Conservation (phyloP, 64 coral and sea anemone species). For the Exaiptasia diaphana region DNA sequence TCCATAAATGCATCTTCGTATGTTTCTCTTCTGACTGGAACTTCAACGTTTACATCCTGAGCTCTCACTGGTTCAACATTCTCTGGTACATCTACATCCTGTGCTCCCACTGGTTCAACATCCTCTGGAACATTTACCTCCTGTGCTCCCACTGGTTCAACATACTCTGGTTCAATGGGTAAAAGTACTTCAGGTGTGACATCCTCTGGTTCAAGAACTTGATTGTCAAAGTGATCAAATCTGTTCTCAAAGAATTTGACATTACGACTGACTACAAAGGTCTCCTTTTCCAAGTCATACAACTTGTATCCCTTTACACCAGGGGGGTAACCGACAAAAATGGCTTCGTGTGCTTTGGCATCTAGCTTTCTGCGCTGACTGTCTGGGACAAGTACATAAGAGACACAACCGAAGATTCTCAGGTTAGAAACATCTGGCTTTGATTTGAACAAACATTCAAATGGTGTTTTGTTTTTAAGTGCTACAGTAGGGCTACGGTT, state of each 20-base stretch:
- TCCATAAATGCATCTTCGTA: constrained; percentile 52
- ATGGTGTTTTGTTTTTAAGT: constrained; percentile 51
- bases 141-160: constrained; percentile 35
- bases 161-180: not conserved
- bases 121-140: constrained; percentile 8
- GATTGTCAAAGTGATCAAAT: constrained; percentile 49
- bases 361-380: constrained; percentile 60
- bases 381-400: constrained; percentile 47
- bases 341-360: constrained; percentile 67
- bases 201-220: not conserved
- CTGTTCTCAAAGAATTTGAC: constrained; percentile 37
- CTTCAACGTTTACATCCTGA: constrained; percentile 23
- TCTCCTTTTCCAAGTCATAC: constrained; percentile 49
- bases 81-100: not conserved
- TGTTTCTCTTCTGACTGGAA: constrained; percentile 38
- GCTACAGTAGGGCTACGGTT: constrained; percentile 73
- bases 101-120: constrained; percentile 12
- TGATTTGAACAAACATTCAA: constrained; percentile 58
- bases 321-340: constrained; percentile 57
- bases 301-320: constrained; percentile 59
- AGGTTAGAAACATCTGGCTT: constrained; percentile 72
- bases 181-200: not conserved
- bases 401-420: constrained; percentile 64
- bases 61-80: constrained; percentile 48
- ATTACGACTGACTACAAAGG: constrained; percentile 50